phyloP scores from a whole-genome alignment of 1,140 invertebrate genomes.

The Heliconius congener region DNA sequence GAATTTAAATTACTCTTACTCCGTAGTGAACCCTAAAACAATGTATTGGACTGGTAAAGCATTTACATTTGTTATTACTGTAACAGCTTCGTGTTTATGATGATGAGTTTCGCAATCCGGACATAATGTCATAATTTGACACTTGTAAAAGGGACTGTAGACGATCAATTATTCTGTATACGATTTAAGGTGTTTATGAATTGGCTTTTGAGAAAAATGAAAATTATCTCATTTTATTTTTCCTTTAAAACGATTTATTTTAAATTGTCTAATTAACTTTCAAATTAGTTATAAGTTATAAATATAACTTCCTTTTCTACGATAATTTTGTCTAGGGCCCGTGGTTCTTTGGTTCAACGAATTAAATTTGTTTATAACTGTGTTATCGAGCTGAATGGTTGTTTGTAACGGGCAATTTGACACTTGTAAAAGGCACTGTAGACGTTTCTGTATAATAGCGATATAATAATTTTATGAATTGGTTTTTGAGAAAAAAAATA shows the following conservation, averaged over 20 bases:
- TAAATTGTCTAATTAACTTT: not conserved
- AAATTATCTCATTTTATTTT: not conserved
- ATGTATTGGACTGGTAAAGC: conserved; percentile 31
- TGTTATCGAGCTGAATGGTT: not conserved
- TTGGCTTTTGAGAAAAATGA: not conserved
- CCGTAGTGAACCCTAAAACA: conserved; percentile 7
- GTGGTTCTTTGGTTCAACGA: not conserved
- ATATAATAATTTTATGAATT: too few species aligned
- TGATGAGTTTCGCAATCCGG: conserved; percentile 43
- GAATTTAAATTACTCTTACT: not conserved
- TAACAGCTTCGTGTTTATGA: conserved; percentile 42
- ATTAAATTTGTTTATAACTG: conserved; percentile 9
- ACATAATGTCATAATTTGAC: conserved; percentile 38
- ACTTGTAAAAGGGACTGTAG: conserved; percentile 16
- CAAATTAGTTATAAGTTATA: too few species aligned
- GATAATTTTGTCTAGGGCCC: conserved; percentile 1
- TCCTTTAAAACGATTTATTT: not conserved
- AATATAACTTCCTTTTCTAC: too few species aligned
- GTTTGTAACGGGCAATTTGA: not conserved
- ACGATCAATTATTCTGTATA: not conserved
- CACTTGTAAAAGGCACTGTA: too few species aligned
- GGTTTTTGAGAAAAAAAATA: too few species aligned
- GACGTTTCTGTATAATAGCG: too few species aligned
- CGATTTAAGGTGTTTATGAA: too few species aligned
- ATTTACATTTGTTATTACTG: conserved; percentile 36